phyloP scores from a whole-genome alignment of 30 jellyfish, hydroid and myxozoan genomes.

The Chironex yamaguchii region DNA sequence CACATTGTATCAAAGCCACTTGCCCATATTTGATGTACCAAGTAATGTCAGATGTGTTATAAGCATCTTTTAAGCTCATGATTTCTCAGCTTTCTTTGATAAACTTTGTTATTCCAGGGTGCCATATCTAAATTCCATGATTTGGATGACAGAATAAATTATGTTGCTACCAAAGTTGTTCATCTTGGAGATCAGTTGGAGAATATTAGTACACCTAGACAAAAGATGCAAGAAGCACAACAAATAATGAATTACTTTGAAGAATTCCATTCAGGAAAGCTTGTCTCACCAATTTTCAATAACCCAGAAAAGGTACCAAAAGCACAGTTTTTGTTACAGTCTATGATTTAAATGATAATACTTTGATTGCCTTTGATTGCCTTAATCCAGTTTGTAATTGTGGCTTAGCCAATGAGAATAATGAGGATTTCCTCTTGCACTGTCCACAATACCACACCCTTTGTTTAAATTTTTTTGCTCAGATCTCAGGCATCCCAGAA shows the following conservation, averaged over 20 bases:
- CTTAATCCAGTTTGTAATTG: too few species aligned
- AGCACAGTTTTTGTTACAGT: background rate
- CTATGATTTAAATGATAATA: background rate
- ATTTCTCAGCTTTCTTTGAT: too few species aligned
- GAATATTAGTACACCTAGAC: slow-evolving; percentile 96
- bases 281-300: slow-evolving; percentile 84
- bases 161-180: slow-evolving; percentile 98
- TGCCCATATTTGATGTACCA: too few species aligned
- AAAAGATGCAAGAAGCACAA: slow-evolving; percentile 90
- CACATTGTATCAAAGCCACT: too few species aligned
- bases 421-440: slow-evolving; percentile 28
- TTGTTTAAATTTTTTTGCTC: slow-evolving; percentile 25
- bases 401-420: slow-evolving; percentile 31
- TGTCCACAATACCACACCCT: slow-evolving; percentile 35
- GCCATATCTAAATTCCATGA: slow-evolving; percentile 85
- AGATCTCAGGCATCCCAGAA: slow-evolving; percentile 31
- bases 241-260: slow-evolving; percentile 95
- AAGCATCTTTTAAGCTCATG: too few species aligned
- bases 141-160: slow-evolving; percentile 93
- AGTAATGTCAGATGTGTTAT: too few species aligned
- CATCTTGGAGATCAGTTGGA: slow-evolving; percentile 97
- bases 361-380: background rate
- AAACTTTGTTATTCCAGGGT: too few species aligned
- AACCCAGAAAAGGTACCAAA: slow-evolving; percentile 76
- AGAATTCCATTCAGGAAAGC: slow-evolving; percentile 87